Percentiles rank a stretch among this genome's conserved stretches.
Conservation (phyloP, 92 coral and sea anemone species). For the Epizoanthus fatuus region DNA sequence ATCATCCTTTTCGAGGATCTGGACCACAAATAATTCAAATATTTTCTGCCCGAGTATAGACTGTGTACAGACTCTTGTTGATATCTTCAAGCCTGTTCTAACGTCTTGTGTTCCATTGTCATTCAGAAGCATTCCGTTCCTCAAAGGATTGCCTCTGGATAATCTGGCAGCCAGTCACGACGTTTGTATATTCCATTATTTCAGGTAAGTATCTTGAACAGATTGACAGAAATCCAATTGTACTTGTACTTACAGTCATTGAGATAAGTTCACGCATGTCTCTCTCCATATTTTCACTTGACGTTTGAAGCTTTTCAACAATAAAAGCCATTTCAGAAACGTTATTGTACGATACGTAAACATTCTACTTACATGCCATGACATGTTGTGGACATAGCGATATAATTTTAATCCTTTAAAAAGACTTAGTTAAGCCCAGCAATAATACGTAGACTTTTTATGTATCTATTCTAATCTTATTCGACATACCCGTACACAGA, state of each 20-base stretch:
- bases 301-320: not conserved
- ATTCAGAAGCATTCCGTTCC: constrained; percentile 79
- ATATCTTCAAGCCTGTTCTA: not conserved
- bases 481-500: no score
- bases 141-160: constrained; percentile 80
- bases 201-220: constrained; percentile 65
- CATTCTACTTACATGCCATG: no score
- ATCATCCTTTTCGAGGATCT: not conserved
- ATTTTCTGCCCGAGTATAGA: no score
- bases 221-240: not conserved
- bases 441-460: no score
- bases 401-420: no score
- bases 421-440: no score
- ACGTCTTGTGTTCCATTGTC: not conserved
- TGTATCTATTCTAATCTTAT: no score
- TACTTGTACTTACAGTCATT: not conserved
- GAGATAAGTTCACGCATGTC: not conserved
- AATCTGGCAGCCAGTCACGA: constrained; percentile 79
- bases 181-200: constrained; percentile 93
- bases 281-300: no score
- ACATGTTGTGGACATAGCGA: no score
- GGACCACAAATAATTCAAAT: no score
- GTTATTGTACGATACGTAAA: no score
- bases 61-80: no score
- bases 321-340: not conserved